A percentile compares a stretch with the other conserved stretches of the same genome.
Conservation (phyloP, 1,140 invertebrate genomes). For the Nixonia krombeini region DNA sequence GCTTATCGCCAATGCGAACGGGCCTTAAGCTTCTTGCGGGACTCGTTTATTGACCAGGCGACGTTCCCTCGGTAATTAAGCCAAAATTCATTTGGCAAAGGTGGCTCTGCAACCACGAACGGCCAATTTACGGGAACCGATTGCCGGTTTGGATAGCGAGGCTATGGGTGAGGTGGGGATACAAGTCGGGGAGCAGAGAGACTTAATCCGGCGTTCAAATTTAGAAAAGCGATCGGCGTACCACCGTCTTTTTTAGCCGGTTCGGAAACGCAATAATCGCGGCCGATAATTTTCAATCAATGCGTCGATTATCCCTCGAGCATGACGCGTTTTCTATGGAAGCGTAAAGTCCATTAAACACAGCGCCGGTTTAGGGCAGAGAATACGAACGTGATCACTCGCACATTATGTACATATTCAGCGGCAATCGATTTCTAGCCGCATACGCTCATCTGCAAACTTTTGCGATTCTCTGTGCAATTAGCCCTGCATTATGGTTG, state of each 20-base stretch:
- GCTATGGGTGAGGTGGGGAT: too few relatives aligned
- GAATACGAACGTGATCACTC: not conserved
- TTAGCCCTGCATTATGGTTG: not conserved
- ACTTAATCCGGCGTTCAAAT: too few relatives aligned
- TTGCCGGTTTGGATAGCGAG: not conserved
- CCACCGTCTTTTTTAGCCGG: too few relatives aligned
- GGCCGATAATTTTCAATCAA: too few relatives aligned
- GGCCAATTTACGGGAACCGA: not conserved
- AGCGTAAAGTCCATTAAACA: not conserved
- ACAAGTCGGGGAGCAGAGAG: too few relatives aligned
- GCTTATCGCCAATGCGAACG: not conserved
- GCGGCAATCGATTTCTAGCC: not conserved
- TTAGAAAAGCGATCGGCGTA: too few relatives aligned
- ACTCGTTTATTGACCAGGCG: conserved; percentile 1
- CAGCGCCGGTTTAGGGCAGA: not conserved
- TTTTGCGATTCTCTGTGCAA: conserved; percentile 2
- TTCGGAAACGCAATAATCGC: too few relatives aligned
- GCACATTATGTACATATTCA: not conserved
- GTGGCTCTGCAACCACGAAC: not conserved
- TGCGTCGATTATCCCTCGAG: too few relatives aligned
- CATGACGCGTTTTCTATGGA: too few relatives aligned
- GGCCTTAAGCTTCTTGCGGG: not conserved
- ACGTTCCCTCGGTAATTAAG: not conserved
- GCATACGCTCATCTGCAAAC: not conserved
- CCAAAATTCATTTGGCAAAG: not conserved